Evolutionary conservation across 2,113 vertebrate genomes (phyloP).

Genomic region (Crocuta crocuta): DNA sequence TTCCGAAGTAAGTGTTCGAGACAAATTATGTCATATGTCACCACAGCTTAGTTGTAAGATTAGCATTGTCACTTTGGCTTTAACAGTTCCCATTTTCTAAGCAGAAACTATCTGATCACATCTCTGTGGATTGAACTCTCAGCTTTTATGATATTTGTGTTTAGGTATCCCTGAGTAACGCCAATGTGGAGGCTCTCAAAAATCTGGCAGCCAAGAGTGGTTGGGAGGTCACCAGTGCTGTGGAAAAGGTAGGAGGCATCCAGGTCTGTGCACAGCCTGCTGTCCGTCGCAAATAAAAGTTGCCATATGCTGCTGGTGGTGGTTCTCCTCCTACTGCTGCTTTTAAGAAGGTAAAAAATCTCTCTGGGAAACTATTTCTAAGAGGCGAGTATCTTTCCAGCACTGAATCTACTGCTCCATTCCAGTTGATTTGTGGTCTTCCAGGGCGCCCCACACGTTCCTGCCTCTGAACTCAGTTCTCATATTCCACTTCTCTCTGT

Average conservation of each 20-base stretch:
- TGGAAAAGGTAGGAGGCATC: slow-evolving; percentile 79
- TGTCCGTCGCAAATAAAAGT: background rate
- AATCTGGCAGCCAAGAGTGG: slow-evolving; percentile 83
- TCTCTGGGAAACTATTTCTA: background rate
- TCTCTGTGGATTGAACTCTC: background rate
- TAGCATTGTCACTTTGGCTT: background rate
- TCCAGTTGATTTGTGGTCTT: background rate
- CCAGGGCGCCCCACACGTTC: rapidly evolving
- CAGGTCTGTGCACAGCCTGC: too few species aligned
- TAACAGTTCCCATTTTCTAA: background rate
- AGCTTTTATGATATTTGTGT: slow-evolving; percentile 41
- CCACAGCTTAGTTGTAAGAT: background rate
- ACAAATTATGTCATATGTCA: background rate
- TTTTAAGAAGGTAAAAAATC: background rate
- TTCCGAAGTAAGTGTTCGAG: background rate
- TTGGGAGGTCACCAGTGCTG: slow-evolving; percentile 85
- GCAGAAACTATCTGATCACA: background rate
- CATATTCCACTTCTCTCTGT: background rate
- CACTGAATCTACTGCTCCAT: background rate
- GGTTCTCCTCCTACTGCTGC: background rate
- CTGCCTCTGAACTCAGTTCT: background rate
- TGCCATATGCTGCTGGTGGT: background rate
- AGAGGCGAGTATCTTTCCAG: background rate
- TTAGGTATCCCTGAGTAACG: slow-evolving; percentile 86
- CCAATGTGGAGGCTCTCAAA: slow-evolving; percentile 85